Base-by-base conservation (phyloP, 2,888 invertebrate genomes). In the Lissonota sp. region DNA sequence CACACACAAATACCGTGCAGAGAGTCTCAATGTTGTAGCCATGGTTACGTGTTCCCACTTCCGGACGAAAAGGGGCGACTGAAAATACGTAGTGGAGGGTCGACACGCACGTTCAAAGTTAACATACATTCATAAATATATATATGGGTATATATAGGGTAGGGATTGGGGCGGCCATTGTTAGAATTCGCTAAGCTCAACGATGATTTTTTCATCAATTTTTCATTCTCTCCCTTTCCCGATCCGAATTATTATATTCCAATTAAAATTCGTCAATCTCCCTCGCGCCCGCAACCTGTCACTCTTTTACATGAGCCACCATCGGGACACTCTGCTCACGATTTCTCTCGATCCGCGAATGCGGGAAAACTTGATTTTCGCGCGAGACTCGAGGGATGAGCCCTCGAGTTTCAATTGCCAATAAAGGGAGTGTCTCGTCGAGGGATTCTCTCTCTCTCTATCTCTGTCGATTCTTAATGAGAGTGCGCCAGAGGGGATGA, bases 1-100 rank as follows among this genome's bases (percentile, higher is more conserved):
- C 73, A 42, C 66, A 66, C 64, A 74, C 74, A 46, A 57, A 42
- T 58, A 66, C 64, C 66, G 51, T 39, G 39, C 64, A 44, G 42
- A 44, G 42, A 90, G 90, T 91, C 91, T 91, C 92, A 90, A 88
- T 91, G 91, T 90, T 91, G 92, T 92, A 91, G 91, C 92, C 92
- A 92, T 92, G 92, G 92, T 78, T 74, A 85, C 81, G 71, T 83
- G 79, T 55, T 64, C 74, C 72, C 62, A 79, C 84, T 84, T 84
- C 80, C 82, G 82, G 26, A 74, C 77, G 67, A 58, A 82, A 75
- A 70, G 82, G 78, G 64, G 78, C 77, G 73, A 57, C 70, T 67
- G 64, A 70, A 80, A 83, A 80, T 82, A 69, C 83, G 78, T 75
- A 77, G 63, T 64, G 63, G 14, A 83, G 83, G 82, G 79, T 77